Conservation (phyloP, 1,140 invertebrate genomes). For the Listronotus bonariensis region DNA sequence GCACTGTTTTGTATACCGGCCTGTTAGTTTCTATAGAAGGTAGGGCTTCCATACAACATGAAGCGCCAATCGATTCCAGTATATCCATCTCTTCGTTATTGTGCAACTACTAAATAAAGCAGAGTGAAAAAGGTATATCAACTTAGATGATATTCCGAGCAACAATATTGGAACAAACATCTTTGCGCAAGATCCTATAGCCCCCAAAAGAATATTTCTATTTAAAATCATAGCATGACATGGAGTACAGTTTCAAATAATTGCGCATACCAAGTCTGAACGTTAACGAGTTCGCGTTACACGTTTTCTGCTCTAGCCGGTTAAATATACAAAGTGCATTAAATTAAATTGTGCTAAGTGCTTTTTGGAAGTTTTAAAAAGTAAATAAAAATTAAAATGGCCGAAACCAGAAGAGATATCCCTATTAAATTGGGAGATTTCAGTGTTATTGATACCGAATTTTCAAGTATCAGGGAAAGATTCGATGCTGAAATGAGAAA, state of each 20-base stretch:
- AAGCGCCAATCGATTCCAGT: too few relatives aligned
- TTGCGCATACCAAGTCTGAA: constrained; percentile 20
- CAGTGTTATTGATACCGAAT: constrained; percentile 95
- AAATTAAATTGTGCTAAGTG: too few relatives aligned
- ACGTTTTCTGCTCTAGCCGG: constrained; percentile 21
- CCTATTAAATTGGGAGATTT: constrained; percentile 93
- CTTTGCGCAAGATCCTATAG: constrained; percentile 11
- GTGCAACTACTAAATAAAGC: too few relatives aligned
- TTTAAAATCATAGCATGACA: constrained; percentile 22
- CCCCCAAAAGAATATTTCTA: constrained; percentile 26
- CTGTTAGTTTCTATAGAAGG: too few relatives aligned
- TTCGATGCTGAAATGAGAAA: constrained; percentile 96
- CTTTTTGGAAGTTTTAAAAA: not conserved
- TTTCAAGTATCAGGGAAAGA: constrained; percentile 91
- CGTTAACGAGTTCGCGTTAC: constrained; percentile 5
- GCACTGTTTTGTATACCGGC: too few relatives aligned
- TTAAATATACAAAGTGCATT: constrained; percentile 8
- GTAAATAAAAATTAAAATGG: constrained; percentile 35
- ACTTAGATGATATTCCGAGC: too few relatives aligned
- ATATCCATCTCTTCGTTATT: too few relatives aligned
- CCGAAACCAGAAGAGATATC: constrained; percentile 78
- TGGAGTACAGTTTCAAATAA: constrained; percentile 16
- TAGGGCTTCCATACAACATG: too few relatives aligned
- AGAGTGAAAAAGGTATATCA: too few relatives aligned
- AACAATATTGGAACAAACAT: too few relatives aligned